phyloP scores from a whole-genome alignment of 2,888 invertebrate genomes.

The Machimus atricapillus region DNA sequence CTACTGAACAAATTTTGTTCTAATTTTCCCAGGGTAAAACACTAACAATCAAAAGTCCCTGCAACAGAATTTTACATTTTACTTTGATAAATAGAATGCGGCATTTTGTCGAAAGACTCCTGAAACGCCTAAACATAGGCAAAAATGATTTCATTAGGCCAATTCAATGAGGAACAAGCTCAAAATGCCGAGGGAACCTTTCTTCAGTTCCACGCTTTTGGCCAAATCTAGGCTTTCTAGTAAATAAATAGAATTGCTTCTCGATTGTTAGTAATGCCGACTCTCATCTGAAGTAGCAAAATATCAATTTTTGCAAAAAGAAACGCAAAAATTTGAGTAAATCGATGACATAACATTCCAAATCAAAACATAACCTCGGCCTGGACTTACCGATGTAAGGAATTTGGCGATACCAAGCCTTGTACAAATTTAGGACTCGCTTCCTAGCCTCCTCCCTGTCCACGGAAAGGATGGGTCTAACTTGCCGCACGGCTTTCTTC shows the following conservation, averaged over 20 bases:
- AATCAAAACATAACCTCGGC: background rate
- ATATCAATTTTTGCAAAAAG: background rate
- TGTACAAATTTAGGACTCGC: conserved; percentile 87
- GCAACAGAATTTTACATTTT: too few species aligned
- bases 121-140: too few species aligned
- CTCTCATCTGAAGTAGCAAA: background rate
- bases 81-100: too few species aligned
- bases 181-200: too few species aligned
- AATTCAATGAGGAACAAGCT: too few species aligned
- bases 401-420: conserved; percentile 92
- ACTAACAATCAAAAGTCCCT: too few species aligned
- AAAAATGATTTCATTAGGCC: too few species aligned
- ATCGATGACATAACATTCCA: conserved; percentile 53
- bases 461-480: conserved; percentile 85
- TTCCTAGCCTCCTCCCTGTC: conserved; percentile 78
- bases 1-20: too few species aligned
- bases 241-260: background rate
- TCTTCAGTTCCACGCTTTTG: background rate
- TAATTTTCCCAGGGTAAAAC: too few species aligned
- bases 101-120: too few species aligned
- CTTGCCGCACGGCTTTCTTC: conserved; percentile 69
- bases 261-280: background rate
- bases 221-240: background rate
- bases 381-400: conserved; percentile 80
- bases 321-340: conserved; percentile 29